A percentile compares a stretch with the other conserved stretches of the same genome.
phyloP scores from a whole-genome alignment of 2,888 invertebrate species.

The Argynnis bischoffii region DNA sequence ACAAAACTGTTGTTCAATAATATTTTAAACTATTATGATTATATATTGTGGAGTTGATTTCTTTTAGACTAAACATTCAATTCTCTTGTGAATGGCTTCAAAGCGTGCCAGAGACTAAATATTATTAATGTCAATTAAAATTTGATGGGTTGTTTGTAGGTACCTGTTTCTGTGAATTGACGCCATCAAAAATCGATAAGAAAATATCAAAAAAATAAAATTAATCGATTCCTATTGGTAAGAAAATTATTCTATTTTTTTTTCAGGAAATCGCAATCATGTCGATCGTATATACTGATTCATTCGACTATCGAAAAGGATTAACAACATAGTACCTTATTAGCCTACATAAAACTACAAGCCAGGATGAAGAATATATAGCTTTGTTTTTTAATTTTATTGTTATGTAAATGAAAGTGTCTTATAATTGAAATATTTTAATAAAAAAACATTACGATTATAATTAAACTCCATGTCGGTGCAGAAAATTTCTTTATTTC shows the following conservation, averaged over 20 bases:
- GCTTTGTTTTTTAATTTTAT: not conserved
- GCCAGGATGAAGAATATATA: not conserved
- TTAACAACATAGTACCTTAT: not conserved
- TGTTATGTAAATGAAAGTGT: not conserved
- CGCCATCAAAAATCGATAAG: not conserved
- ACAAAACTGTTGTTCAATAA: not conserved
- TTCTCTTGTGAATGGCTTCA: no score
- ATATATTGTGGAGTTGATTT: no score
- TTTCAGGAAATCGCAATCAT: conserved; percentile 64
- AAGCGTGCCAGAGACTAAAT: no score
- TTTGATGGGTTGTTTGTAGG: no score
- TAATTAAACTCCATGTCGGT: no score
- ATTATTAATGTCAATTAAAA: no score
- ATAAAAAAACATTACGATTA: no score
- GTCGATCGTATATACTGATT: conserved; percentile 65
- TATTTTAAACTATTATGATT: not conserved
- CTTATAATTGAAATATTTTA: no score
- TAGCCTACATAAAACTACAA: not conserved
- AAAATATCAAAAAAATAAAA: not conserved
- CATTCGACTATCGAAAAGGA: conserved; percentile 52
- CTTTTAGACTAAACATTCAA: not conserved
- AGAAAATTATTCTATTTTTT: conserved; percentile 12
- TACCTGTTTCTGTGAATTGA: not conserved
- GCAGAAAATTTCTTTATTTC: no score
- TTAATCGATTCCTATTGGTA: no score